Evolutionary conservation across 2,113 vertebrate genomes (phyloP).

Genomic region (Pelmatolapia mariae): DNA sequence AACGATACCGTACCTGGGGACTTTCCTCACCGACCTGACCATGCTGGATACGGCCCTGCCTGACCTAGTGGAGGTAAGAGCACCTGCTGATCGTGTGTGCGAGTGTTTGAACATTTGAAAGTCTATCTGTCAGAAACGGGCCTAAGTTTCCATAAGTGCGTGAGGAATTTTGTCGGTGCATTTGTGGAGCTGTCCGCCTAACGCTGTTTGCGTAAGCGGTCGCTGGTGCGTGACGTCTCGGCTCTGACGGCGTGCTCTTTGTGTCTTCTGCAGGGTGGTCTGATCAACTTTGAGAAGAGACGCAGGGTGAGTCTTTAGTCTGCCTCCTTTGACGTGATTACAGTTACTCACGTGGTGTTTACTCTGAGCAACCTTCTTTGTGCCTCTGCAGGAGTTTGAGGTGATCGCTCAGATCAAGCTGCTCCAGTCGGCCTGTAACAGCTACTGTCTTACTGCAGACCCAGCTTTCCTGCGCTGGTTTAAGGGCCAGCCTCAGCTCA

Average conservation of each 20-base stretch:
- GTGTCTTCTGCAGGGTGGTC: slow-evolving; percentile 77
- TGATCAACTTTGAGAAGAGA: slow-evolving; percentile 96
- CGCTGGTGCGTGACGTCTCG: slow-evolving; percentile 14
- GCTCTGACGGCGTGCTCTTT: slow-evolving; percentile 42
- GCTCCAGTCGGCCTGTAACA: slow-evolving; percentile 92
- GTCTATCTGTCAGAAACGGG: background rate
- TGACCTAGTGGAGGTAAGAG: slow-evolving; percentile 81
- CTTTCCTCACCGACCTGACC: slow-evolving; percentile 88
- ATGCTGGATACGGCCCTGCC: slow-evolving; percentile 91
- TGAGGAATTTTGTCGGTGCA: slow-evolving; percentile 13
- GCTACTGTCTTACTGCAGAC: slow-evolving; percentile 83
- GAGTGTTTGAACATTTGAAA: background rate
- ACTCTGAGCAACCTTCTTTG: background rate
- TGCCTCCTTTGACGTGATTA: background rate
- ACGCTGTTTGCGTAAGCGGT: slow-evolving; percentile 39
- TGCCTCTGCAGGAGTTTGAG: slow-evolving; percentile 84
- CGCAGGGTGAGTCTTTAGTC: slow-evolving; percentile 77
- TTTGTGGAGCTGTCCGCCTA: slow-evolving; percentile 16
- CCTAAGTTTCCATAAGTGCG: slow-evolving; percentile 25
- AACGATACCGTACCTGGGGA: slow-evolving; percentile 90
- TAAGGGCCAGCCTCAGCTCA: slow-evolving; percentile 76
- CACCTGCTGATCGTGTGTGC: slow-evolving; percentile 13
- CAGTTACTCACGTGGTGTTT: background rate
- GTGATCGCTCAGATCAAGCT: slow-evolving; percentile 94
- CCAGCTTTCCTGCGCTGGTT: slow-evolving; percentile 87